Conservation (phyloP, 2,888 invertebrate species). For the Cryptocheilus praepositus region DNA sequence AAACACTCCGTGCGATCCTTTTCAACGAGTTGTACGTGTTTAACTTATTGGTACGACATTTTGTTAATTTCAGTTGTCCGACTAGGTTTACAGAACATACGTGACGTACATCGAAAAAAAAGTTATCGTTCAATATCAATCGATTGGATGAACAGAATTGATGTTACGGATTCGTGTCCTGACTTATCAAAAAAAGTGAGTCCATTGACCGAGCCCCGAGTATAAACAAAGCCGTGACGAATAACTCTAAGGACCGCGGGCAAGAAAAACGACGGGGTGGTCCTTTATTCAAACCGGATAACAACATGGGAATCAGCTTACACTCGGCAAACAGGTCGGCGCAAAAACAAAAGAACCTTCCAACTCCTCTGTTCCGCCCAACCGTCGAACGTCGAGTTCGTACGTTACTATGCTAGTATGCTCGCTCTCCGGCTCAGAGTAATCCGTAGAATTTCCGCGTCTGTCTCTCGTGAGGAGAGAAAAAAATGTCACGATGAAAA, state of each 20-base stretch:
- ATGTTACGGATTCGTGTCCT: background rate
- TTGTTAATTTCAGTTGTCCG: too few relatives aligned
- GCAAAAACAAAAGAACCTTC: background rate
- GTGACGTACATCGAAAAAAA: too few relatives aligned
- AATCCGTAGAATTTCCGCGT: too few relatives aligned
- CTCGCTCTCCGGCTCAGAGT: too few relatives aligned
- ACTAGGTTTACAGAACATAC: too few relatives aligned
- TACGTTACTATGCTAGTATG: background rate
- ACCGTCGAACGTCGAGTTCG: too few relatives aligned
- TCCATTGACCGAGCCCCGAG: constrained; percentile 1
- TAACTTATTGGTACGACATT: too few relatives aligned
- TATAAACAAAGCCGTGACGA: background rate
- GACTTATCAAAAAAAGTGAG: background rate
- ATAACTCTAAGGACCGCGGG: too few relatives aligned
- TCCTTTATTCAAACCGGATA: constrained; percentile 47
- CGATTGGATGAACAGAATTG: background rate
- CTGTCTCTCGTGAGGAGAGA: constrained; percentile 6
- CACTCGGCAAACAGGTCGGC: constrained; percentile 42
- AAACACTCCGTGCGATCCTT: too few relatives aligned
- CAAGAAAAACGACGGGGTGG: too few relatives aligned
- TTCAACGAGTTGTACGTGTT: too few relatives aligned
- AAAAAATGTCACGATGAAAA: constrained; percentile 37
- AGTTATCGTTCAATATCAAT: too few relatives aligned
- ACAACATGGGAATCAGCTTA: constrained; percentile 51
- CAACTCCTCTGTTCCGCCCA: background rate